Percentiles rank a stretch among this genome's conserved stretches.
These are phyloP conservation scores for Trissonchulus sp. DNA, from an alignment of 2,888 invertebrate genomes.

Conservation along the genomic window DNA sequence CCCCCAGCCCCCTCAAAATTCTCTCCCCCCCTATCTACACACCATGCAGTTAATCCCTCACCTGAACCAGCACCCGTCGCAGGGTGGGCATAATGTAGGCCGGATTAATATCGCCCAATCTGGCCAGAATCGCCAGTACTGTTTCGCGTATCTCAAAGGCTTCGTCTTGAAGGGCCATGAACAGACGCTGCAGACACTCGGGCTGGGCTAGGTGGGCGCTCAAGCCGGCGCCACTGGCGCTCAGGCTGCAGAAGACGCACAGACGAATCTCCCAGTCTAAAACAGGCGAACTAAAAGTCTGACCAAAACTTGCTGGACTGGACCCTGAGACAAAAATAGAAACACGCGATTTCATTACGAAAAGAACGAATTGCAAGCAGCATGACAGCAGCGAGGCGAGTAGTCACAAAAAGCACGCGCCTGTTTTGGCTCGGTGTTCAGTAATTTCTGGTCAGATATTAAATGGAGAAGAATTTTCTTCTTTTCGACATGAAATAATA, in stretches of 20 bases:
- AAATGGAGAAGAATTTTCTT: no score
- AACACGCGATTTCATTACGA: no score
- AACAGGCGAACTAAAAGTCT: constrained; percentile 31
- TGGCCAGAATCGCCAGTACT: constrained; percentile 84
- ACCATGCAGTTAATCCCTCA: constrained; percentile 40
- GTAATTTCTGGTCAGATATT: no score
- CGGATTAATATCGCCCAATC: constrained; percentile 87
- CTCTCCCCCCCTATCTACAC: not conserved
- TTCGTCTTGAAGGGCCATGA: constrained; percentile 83
- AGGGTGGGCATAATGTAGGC: constrained; percentile 96
- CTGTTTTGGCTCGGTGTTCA: no score
- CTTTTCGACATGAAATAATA: no score
- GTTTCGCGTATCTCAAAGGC: constrained; percentile 85
- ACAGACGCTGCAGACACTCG: constrained; percentile 83
- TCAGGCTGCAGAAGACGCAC: constrained; percentile 78
- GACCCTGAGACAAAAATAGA: no score
- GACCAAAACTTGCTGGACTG: constrained; percentile 18
- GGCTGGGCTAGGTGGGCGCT: constrained; percentile 92
- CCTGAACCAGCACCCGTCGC: constrained; percentile 76
- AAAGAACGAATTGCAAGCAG: no score
- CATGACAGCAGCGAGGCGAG: no score
- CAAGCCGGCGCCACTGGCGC: constrained; percentile 72
- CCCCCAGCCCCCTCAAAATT: no score
- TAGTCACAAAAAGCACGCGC: no score
- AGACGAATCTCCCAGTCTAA: constrained; percentile 82